Evolutionary conservation across 2,888 invertebrate genomes (phyloP).

Genomic region (Nebria salina): DNA sequence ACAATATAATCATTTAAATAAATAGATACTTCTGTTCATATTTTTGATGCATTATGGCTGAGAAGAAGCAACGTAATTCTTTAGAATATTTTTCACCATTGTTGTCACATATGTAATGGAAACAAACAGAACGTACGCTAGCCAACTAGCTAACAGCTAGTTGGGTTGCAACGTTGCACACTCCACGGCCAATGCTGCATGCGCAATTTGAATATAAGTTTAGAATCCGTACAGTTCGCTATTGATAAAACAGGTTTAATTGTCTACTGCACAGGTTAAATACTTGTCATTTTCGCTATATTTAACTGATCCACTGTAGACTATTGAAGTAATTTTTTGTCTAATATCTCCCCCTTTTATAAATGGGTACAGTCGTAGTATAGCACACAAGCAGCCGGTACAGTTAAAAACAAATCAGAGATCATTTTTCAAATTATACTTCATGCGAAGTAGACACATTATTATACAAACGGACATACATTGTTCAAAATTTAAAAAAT

Average conservation of each 20-base stretch:
- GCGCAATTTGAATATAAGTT: neutral
- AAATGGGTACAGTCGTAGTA: constrained; percentile 3
- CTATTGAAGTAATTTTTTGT: constrained; percentile 43
- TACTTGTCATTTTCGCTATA: constrained; percentile 39
- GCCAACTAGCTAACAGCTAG: neutral
- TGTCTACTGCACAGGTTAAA: constrained; percentile 44
- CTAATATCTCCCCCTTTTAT: constrained; percentile 44
- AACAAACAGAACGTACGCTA: neutral
- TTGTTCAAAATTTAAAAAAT: neutral
- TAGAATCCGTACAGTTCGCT: constrained; percentile 26
- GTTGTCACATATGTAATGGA: neutral
- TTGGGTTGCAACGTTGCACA: neutral
- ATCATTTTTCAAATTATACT: constrained; percentile 6
- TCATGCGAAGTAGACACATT: constrained; percentile 3
- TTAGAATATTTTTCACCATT: neutral
- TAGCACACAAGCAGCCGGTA: constrained; percentile 36
- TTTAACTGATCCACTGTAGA: constrained; percentile 41
- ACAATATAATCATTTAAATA: neutral
- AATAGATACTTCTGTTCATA: neutral
- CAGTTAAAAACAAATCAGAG: constrained; percentile 39
- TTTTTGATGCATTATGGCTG: neutral
- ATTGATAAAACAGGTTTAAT: constrained; percentile 39
- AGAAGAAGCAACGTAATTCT: neutral
- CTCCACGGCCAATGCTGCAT: neutral
- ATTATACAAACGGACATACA: neutral